Percentiles rank a stretch among this genome's conserved stretches.
Evolutionary conservation across 1,140 invertebrate species (phyloP).

Genomic region (Kradibia gibbosae): DNA sequence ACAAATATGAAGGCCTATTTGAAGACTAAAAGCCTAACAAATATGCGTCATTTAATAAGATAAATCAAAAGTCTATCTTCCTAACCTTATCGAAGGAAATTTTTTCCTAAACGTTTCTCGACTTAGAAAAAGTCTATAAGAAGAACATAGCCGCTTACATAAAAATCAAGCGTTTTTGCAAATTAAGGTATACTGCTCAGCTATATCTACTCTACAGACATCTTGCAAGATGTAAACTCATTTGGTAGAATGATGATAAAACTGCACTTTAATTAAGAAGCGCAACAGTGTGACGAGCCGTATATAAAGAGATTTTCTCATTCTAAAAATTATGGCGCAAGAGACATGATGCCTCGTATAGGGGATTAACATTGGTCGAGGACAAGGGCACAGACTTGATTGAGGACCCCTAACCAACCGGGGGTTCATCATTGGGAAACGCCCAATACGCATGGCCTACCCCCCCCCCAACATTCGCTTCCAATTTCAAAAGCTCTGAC

Average conservation of each 20-base stretch:
- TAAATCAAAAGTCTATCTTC: not conserved
- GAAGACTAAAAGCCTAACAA: not conserved
- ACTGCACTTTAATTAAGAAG: constrained; percentile 50
- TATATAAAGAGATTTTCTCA: constrained; percentile 42
- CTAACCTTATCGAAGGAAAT: constrained; percentile 16
- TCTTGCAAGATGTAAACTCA: constrained; percentile 33
- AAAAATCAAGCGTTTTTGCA: constrained; percentile 35
- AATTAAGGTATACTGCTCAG: not conserved
- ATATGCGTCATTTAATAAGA: constrained; percentile 46
- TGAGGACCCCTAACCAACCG: too few relatives aligned
- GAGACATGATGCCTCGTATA: not conserved
- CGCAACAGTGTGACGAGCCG: constrained; percentile 28
- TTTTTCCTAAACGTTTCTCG: not conserved
- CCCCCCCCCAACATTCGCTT: too few relatives aligned
- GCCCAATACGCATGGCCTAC: too few relatives aligned
- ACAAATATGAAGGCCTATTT: not conserved
- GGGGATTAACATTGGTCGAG: not conserved
- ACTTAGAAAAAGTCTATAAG: constrained; percentile 9
- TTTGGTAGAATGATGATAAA: constrained; percentile 46
- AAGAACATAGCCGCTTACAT: constrained; percentile 17
- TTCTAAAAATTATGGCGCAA: constrained; percentile 39
- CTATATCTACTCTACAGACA: not conserved
- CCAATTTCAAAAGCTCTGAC: not conserved
- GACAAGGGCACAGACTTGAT: too few relatives aligned
- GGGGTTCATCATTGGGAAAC: too few relatives aligned